phyloP scores from a whole-genome alignment of 2,888 invertebrate species.

The Tanytarsus gracilentus region DNA sequence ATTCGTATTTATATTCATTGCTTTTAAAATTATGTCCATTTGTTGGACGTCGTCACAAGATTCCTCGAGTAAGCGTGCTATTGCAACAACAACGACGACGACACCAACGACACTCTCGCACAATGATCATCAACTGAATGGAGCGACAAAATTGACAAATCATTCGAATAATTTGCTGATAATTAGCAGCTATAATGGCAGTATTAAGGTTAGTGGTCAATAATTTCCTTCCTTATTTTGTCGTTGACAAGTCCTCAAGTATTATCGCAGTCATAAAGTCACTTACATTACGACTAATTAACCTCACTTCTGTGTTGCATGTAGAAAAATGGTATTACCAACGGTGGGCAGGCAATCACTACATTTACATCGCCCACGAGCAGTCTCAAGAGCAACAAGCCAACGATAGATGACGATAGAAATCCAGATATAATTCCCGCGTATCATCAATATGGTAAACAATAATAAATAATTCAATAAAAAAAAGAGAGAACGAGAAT shows the following conservation, averaged over 20 bases:
- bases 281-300: slow-evolving; percentile 11
- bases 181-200: slow-evolving; percentile 26
- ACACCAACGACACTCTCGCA: not conserved
- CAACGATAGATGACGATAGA: slow-evolving; percentile 29
- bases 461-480: slow-evolving; percentile 26
- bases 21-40: slow-evolving; percentile 20
- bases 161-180: slow-evolving; percentile 29
- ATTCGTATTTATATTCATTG: slow-evolving; percentile 24
- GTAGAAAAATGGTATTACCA: slow-evolving; percentile 7
- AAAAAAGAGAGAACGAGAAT: not conserved
- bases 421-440: slow-evolving; percentile 59
- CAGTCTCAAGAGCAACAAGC: slow-evolving; percentile 24
- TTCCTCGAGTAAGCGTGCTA: not conserved
- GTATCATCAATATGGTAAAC: slow-evolving; percentile 49
- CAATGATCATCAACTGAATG: slow-evolving; percentile 19
- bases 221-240: not conserved
- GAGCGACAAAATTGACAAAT: slow-evolving; percentile 26
- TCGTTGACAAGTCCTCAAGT: not conserved
- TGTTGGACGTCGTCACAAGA: slow-evolving; percentile 20
- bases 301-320: not conserved
- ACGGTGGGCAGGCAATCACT: slow-evolving; percentile 21
- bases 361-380: slow-evolving; percentile 19
- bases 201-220: not conserved
- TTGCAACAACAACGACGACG: not conserved
- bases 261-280: not conserved